These are phyloP conservation scores for Pammene fasciana DNA, from an alignment of 2,888 invertebrate species.

Conservation along the genomic window DNA sequence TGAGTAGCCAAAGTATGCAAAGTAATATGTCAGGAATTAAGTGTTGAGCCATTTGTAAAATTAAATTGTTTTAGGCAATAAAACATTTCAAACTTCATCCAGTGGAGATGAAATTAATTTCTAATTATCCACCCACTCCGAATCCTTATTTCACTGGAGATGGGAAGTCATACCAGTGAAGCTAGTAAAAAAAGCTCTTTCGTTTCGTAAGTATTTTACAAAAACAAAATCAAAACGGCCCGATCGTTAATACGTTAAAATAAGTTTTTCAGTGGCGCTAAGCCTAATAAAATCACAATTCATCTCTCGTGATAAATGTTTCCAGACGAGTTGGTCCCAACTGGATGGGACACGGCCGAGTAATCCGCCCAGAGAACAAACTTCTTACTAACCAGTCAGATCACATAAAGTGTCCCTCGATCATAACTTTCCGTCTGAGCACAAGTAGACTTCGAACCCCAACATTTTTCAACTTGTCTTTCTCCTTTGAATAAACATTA, in stretches of 20 bases:
- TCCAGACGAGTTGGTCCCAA: conserved; percentile 20
- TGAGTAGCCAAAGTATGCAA: neutral
- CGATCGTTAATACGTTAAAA: neutral
- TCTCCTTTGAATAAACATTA: conserved; percentile 62
- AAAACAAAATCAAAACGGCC: neutral
- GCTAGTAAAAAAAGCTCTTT: too few relatives aligned
- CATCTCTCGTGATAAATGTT: conserved; percentile 36
- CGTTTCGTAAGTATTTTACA: neutral
- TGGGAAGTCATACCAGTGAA: too few relatives aligned
- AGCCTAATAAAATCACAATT: conserved; percentile 37
- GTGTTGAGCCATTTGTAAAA: too few relatives aligned
- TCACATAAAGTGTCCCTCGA: conserved; percentile 63
- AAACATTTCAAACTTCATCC: too few relatives aligned
- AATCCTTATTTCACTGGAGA: too few relatives aligned
- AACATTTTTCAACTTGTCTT: conserved; percentile 57
- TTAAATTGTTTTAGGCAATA: too few relatives aligned
- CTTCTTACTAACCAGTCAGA: conserved; percentile 56
- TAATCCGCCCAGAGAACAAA: conserved; percentile 55
- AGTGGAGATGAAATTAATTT: too few relatives aligned
- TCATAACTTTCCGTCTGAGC: conserved; percentile 60
- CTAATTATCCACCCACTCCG: too few relatives aligned
- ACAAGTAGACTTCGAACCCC: conserved; percentile 49
- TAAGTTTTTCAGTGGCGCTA: conserved; percentile 26
- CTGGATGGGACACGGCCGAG: conserved; percentile 41
- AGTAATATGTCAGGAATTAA: too few relatives aligned